These are phyloP conservation scores for Drosophila histrio DNA, from an alignment of 2,888 invertebrate species.

Conservation along the genomic window DNA sequence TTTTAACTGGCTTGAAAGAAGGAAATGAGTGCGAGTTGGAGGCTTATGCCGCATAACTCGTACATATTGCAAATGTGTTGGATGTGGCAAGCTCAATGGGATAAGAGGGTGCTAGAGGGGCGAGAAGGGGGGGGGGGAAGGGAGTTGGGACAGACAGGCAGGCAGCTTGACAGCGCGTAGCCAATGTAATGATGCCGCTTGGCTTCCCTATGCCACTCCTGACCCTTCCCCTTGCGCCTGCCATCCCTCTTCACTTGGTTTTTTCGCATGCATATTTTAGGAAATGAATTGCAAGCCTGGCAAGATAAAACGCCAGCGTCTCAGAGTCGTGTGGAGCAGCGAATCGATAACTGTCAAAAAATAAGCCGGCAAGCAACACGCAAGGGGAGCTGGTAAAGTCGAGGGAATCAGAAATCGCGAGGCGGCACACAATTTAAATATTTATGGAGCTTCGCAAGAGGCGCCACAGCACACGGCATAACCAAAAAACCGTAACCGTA, in stretches of 20 bases:
- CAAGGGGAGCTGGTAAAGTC: slow-evolving; percentile 21
- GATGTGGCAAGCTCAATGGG: slow-evolving; percentile 21
- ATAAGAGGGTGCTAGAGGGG: background rate
- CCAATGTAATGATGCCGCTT: slow-evolving; percentile 70
- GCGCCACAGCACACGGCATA: slow-evolving; percentile 70
- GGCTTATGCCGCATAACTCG: slow-evolving; percentile 71
- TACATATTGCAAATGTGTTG: slow-evolving; percentile 65
- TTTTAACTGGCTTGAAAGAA: slow-evolving; percentile 62
- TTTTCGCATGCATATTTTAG: slow-evolving; percentile 74
- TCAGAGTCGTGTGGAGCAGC: slow-evolving; percentile 52
- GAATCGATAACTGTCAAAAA: slow-evolving; percentile 83
- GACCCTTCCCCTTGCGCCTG: background rate
- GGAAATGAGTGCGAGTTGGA: slow-evolving; percentile 55
- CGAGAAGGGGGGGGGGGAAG: no score
- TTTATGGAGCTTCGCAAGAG: slow-evolving; percentile 73
- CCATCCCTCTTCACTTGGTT: background rate
- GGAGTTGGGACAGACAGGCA: background rate
- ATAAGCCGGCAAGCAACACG: slow-evolving; percentile 76
- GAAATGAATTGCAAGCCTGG: slow-evolving; percentile 70
- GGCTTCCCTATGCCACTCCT: slow-evolving; percentile 19
- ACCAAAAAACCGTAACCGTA: slow-evolving; percentile 78
- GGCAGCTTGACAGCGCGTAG: slow-evolving; percentile 69
- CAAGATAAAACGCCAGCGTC: slow-evolving; percentile 65
- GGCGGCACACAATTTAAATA: slow-evolving; percentile 80
- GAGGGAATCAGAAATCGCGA: slow-evolving; percentile 44